A percentile compares a stretch with the other conserved stretches of the same genome.
Conservation (phyloP, 2,113 vertebrate genomes). For the Gallinago paraguaiae region DNA sequence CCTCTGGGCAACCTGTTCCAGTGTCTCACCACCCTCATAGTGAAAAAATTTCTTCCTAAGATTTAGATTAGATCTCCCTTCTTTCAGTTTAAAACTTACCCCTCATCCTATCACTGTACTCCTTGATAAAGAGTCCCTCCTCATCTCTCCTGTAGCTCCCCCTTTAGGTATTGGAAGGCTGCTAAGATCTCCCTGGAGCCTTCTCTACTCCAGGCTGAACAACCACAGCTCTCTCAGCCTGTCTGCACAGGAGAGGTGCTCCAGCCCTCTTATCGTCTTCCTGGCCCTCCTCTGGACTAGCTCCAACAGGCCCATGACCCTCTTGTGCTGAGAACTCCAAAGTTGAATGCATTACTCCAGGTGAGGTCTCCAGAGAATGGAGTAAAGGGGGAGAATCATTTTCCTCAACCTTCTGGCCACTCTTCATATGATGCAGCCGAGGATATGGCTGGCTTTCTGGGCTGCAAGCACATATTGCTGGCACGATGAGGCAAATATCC, state of each 20-base stretch:
- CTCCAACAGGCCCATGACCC: neutral
- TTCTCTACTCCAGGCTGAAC: neutral
- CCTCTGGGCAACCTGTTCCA: neutral
- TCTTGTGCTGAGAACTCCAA: neutral
- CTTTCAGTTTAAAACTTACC: neutral
- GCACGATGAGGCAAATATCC: neutral
- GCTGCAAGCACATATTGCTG: neutral
- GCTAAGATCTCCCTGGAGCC: neutral
- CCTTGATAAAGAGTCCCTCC: neutral
- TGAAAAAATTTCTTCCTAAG: neutral
- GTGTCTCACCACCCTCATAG: neutral
- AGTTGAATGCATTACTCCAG: neutral
- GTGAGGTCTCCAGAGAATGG: neutral
- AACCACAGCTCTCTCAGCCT: neutral
- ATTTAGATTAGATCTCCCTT: neutral
- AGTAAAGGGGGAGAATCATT: neutral
- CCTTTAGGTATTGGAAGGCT: neutral
- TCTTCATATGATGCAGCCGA: neutral
- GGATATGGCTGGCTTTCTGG: neutral
- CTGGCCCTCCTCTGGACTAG: neutral
- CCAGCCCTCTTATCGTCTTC: neutral
- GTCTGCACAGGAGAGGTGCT: neutral
- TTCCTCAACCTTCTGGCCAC: neutral
- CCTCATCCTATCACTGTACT: neutral
- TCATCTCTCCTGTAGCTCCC: neutral